phyloP scores from a whole-genome alignment of 2,113 vertebrate species.

The Dolichallabes microphthalmus region DNA sequence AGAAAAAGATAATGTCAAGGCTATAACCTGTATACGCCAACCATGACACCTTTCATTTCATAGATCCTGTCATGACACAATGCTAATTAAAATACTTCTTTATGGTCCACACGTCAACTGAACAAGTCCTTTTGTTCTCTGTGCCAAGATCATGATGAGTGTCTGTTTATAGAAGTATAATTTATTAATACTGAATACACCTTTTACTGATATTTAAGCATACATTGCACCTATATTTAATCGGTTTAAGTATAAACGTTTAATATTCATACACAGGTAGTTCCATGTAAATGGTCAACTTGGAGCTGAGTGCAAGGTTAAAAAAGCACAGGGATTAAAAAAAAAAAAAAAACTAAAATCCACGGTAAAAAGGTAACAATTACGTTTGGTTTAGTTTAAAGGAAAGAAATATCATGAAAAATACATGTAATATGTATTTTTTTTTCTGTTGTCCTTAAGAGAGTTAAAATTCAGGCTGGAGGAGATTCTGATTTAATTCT shows the following conservation, averaged over 20 bases:
- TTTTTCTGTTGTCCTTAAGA: background rate
- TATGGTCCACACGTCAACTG: background rate
- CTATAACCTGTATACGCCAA: background rate
- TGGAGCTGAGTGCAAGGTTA: background rate
- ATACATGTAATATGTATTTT: background rate
- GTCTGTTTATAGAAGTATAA: background rate
- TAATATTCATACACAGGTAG: background rate
- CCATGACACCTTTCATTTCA: background rate
- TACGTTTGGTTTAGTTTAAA: background rate
- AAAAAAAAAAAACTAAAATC: background rate
- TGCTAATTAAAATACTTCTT: background rate
- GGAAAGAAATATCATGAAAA: too few relatives aligned
- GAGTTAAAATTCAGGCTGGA: background rate
- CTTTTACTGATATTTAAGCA: background rate
- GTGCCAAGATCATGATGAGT: background rate
- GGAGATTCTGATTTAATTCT: background rate
- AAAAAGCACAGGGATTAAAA: background rate
- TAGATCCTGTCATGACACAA: background rate
- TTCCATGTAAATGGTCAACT: background rate
- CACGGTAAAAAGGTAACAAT: background rate
- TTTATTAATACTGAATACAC: background rate
- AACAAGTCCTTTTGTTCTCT: background rate
- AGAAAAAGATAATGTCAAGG: background rate
- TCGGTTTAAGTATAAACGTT: background rate
- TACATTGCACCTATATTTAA: background rate